phyloP scores from a whole-genome alignment of 2,888 invertebrate species.

The Tenthredo scrophulariae region DNA sequence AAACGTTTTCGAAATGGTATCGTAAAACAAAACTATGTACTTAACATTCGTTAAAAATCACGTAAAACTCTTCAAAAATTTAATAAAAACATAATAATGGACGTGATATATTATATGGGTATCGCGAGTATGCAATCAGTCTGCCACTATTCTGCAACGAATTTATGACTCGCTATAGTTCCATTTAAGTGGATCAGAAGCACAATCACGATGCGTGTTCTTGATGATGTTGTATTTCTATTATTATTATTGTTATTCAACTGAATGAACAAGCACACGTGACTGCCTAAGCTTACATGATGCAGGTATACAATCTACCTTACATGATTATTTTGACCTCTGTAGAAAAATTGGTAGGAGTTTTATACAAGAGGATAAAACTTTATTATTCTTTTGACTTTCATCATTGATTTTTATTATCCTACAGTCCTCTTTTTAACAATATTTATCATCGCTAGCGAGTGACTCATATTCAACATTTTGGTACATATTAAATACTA shows the following conservation, averaged over 20 bases:
- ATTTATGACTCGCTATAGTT: background rate
- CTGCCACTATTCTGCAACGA: background rate
- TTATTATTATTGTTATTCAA: background rate
- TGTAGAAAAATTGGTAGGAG: background rate
- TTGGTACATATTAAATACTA: background rate
- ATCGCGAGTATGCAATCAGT: background rate
- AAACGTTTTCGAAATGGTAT: background rate
- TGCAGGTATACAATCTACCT: background rate
- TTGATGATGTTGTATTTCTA: slow-evolving; percentile 4
- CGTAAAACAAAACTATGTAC: background rate
- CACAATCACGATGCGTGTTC: background rate
- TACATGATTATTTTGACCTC: background rate
- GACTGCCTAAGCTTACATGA: background rate
- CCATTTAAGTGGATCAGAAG: background rate
- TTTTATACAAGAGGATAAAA: background rate
- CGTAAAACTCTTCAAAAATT: background rate
- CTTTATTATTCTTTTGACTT: background rate
- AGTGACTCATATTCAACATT: background rate
- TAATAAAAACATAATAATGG: background rate
- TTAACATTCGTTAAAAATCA: background rate
- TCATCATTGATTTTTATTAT: background rate
- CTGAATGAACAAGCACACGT: background rate
- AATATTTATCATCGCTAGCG: background rate
- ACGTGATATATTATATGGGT: background rate
- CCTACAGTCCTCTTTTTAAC: background rate